These are phyloP conservation scores for Cheilosia pagana DNA, from an alignment of 2,888 invertebrate genomes.

Conservation along the genomic window DNA sequence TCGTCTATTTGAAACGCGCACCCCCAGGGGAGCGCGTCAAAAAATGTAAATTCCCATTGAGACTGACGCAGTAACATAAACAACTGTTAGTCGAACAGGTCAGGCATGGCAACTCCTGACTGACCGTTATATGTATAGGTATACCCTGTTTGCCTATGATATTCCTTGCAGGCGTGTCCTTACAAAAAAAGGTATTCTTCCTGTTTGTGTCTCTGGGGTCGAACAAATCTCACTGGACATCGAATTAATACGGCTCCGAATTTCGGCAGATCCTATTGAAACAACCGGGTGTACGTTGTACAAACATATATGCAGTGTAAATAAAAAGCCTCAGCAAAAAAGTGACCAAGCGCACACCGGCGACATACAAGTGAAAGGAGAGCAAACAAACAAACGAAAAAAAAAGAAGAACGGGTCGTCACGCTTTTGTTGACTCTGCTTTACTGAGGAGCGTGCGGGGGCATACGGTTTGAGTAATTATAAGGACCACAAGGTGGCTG, in stretches of 20 bases:
- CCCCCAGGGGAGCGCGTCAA: constrained; percentile 9
- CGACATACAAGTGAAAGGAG: neutral
- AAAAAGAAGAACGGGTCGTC: neutral
- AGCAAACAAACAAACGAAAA: neutral
- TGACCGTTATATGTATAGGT: neutral
- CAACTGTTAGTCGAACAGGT: constrained; percentile 31
- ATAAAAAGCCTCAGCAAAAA: constrained; percentile 15
- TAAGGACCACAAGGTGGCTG: constrained; percentile 37
- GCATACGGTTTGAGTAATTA: constrained; percentile 44
- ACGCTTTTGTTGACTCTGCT: constrained; percentile 33
- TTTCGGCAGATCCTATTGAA: neutral
- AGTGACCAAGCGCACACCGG: neutral
- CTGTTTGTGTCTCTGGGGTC: constrained; percentile 3
- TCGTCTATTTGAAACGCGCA: constrained; percentile 5
- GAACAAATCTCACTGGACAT: constrained; percentile 40
- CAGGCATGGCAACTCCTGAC: neutral
- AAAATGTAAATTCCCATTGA: constrained; percentile 21
- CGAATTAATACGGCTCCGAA: constrained; percentile 26
- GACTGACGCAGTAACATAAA: constrained; percentile 21
- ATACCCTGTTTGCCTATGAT: neutral
- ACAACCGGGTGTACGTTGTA: neutral
- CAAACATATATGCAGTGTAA: constrained; percentile 14
- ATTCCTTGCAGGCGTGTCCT: constrained; percentile 11
- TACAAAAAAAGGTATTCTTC: neutral
- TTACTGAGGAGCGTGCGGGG: neutral